A percentile compares a stretch with the other conserved stretches of the same genome.
phyloP scores from a whole-genome alignment of 1,140 invertebrate genomes.

The Zaprionus camerounensis region DNA sequence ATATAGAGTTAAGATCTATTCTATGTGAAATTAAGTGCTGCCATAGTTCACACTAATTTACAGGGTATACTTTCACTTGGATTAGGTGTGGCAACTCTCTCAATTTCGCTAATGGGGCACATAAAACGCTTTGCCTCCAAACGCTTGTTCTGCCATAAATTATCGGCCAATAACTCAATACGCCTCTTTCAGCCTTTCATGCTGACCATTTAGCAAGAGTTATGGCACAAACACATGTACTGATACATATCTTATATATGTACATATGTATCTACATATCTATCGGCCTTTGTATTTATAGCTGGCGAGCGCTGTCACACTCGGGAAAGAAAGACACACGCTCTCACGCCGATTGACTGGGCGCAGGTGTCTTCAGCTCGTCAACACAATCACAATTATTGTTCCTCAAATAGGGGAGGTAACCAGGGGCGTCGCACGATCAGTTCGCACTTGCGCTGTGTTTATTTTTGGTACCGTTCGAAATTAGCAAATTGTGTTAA shows the following conservation, averaged over 20 bases:
- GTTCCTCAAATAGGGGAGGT: not conserved
- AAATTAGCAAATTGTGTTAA: slow-evolving; percentile 39
- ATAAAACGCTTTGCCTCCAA: slow-evolving; percentile 29
- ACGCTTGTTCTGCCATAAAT: slow-evolving; percentile 56
- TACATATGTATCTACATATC: slow-evolving; percentile 14
- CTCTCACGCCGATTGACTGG: slow-evolving; percentile 14
- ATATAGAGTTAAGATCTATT: not conserved
- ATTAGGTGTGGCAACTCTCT: slow-evolving; percentile 15
- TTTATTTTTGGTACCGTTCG: slow-evolving; percentile 27
- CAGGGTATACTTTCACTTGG: slow-evolving; percentile 3
- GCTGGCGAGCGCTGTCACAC: slow-evolving; percentile 26
- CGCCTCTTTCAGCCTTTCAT: slow-evolving; percentile 39
- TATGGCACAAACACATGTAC: slow-evolving; percentile 36
- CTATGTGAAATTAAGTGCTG: not conserved
- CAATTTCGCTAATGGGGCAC: not conserved
- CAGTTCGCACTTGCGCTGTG: slow-evolving; percentile 9
- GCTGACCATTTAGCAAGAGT: slow-evolving; percentile 53
- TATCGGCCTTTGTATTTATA: slow-evolving; percentile 27
- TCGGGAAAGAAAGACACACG: slow-evolving; percentile 17
- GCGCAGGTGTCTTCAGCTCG: slow-evolving; percentile 39
- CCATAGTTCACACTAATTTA: not conserved
- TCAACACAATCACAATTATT: slow-evolving; percentile 34
- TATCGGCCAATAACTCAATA: slow-evolving; percentile 62
- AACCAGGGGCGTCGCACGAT: slow-evolving; percentile 22
- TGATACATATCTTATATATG: slow-evolving; percentile 34